Evolutionary conservation across 2,888 invertebrate species (phyloP).

Genomic region (Neoscelio sp.): DNA sequence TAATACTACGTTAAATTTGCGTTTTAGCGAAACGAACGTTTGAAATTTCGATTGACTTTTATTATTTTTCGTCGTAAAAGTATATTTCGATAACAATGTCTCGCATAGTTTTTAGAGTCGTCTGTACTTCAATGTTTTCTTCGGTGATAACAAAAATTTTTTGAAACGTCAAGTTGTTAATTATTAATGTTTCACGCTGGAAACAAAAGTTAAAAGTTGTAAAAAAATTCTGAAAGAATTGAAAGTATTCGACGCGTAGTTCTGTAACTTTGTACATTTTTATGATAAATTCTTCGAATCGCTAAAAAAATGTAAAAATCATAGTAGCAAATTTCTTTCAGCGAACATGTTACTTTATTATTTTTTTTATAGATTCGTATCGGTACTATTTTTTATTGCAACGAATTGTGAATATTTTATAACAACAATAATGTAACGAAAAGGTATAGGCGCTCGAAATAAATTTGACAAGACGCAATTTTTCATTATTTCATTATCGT

Average conservation of each 20-base stretch:
- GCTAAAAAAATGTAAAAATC: slow-evolving; percentile 49
- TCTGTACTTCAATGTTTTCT: no score
- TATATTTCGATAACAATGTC: no score
- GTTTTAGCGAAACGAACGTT: slow-evolving; percentile 46
- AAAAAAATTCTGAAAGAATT: slow-evolving; percentile 42
- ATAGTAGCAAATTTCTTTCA: slow-evolving; percentile 30
- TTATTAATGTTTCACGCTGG: slow-evolving; percentile 26
- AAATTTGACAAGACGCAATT: no score
- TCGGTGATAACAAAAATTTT: no score
- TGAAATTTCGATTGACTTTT: slow-evolving; percentile 60
- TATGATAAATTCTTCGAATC: slow-evolving; percentile 32
- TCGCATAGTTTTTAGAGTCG: no score
- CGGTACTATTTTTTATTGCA: no score
- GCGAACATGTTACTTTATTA: slow-evolving; percentile 40
- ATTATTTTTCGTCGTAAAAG: slow-evolving; percentile 61
- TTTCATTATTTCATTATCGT: no score
- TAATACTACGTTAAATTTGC: no score
- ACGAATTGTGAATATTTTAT: no score
- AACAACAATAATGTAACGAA: no score
- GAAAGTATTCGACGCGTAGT: slow-evolving; percentile 46
- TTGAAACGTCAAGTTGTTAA: slow-evolving; percentile 44
- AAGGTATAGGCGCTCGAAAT: no score
- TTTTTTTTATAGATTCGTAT: no score
- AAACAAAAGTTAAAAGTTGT: slow-evolving; percentile 51
- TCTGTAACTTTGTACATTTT: slow-evolving; percentile 36